These are phyloP conservation scores for Caenorhabditis virilis DNA, from an alignment of 2,888 invertebrate species.

Conservation along the genomic window DNA sequence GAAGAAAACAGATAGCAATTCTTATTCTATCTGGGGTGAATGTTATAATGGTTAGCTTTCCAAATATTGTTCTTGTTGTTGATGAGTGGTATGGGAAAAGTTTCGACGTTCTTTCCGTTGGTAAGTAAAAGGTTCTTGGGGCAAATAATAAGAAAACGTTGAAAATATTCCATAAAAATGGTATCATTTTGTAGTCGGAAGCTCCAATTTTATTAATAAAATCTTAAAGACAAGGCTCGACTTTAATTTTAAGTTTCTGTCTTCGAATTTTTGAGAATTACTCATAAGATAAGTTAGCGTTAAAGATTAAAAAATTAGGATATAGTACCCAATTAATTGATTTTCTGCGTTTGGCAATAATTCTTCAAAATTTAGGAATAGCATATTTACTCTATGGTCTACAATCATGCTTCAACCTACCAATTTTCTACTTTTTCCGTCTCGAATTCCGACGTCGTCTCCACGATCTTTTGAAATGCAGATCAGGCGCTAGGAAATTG, in stretches of 20 bases:
- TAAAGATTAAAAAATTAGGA: too few relatives aligned
- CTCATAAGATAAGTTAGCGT: too few relatives aligned
- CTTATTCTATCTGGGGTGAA: slow-evolving; percentile 39
- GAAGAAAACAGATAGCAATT: slow-evolving; percentile 39
- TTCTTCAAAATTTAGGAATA: slow-evolving; percentile 30
- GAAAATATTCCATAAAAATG: too few relatives aligned
- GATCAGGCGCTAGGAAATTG: background rate
- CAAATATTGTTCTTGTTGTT: slow-evolving; percentile 44
- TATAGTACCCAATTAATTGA: too few relatives aligned
- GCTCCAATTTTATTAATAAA: too few relatives aligned
- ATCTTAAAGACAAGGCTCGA: too few relatives aligned
- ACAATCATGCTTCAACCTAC: slow-evolving; percentile 45
- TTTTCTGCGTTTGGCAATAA: too few relatives aligned
- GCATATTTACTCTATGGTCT: slow-evolving; percentile 47
- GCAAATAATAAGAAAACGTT: too few relatives aligned
- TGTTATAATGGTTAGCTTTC: slow-evolving; percentile 46
- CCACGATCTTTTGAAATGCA: slow-evolving; percentile 17
- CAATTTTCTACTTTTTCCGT: slow-evolving; percentile 49
- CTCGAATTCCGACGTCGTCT: slow-evolving; percentile 45
- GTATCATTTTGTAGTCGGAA: too few relatives aligned
- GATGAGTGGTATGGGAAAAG: slow-evolving; percentile 42
- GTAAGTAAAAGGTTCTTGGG: slow-evolving; percentile 11
- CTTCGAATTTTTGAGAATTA: too few relatives aligned
- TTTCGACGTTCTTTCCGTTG: slow-evolving; percentile 43
- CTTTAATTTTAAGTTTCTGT: too few relatives aligned